Conservation (phyloP, 2,113 vertebrate genomes). For the Callospermophilus lateralis region DNA sequence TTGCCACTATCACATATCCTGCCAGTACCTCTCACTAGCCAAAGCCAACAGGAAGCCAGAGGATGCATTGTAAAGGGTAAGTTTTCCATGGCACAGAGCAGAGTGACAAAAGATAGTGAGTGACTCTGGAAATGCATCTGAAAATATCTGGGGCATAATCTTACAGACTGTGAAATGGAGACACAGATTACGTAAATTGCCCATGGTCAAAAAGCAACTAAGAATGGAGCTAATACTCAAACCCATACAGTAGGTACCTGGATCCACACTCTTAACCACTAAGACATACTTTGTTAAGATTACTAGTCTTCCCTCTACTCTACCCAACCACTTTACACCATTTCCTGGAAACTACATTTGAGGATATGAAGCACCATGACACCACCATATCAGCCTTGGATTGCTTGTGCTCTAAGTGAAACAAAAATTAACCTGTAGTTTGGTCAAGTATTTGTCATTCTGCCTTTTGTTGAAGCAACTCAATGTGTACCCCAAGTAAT, state of each 20-base stretch:
- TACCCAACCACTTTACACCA: neutral
- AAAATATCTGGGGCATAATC: neutral
- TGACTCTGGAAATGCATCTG: neutral
- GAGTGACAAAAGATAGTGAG: neutral
- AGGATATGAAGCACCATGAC: neutral
- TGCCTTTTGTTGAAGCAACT: neutral
- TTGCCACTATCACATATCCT: neutral
- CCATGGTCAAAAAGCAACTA: neutral
- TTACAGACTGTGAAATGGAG: neutral
- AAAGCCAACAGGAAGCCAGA: neutral
- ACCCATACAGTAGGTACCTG: neutral
- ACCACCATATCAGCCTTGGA: neutral
- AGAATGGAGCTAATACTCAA: slow-evolving; percentile 25
- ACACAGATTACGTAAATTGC: neutral
- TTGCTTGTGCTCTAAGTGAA: neutral
- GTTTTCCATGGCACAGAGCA: neutral
- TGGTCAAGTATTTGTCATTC: slow-evolving; percentile 6
- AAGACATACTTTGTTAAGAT: neutral
- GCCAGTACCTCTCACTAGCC: neutral
- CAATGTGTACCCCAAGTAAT: neutral
- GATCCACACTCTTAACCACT: neutral
- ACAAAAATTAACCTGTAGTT: neutral
- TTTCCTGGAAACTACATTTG: neutral
- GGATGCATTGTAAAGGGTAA: neutral
- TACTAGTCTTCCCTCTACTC: neutral